Percentiles rank a stretch among this genome's conserved stretches.
These are phyloP conservation scores for Arctocebus calabarensis DNA, from an alignment of 2,797 vertebrate genomes.

Conservation along the genomic window DNA sequence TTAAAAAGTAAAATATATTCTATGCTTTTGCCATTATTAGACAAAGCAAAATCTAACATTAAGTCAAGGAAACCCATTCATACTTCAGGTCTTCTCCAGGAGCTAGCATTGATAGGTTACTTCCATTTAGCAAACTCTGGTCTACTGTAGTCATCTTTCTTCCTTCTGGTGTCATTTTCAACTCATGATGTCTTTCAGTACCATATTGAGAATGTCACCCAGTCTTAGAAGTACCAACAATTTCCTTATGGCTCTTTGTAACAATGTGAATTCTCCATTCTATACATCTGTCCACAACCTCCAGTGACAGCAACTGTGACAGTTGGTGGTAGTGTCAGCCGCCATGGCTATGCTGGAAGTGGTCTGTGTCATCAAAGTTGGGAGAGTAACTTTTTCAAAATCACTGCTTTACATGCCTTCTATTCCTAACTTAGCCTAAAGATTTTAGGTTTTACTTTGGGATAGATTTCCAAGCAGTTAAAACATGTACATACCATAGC, in stretches of 20 bases:
- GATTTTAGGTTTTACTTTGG: conserved; percentile 50
- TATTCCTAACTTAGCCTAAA: not conserved
- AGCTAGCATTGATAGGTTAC: conserved; percentile 98
- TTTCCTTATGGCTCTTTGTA: conserved; percentile 96
- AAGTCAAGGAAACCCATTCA: conserved; percentile 83
- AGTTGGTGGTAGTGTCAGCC: too few species aligned
- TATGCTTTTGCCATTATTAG: conserved; percentile 72
- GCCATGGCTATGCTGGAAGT: too few species aligned
- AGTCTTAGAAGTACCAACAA: conserved; percentile 94
- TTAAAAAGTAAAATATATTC: conserved; percentile 59
- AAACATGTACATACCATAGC: not conserved
- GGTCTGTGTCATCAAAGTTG: too few species aligned
- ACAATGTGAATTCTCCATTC: conserved; percentile 95
- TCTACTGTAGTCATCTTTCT: conserved; percentile 97
- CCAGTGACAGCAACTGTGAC: conserved; percentile 61
- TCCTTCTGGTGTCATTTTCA: conserved; percentile 95
- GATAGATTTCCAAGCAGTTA: conserved; percentile 39
- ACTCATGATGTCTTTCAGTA: too few species aligned
- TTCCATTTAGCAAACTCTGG: conserved; percentile 97
- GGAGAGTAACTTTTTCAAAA: not conserved
- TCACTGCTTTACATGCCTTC: not conserved
- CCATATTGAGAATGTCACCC: conserved; percentile 98
- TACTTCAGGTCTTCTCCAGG: conserved; percentile 99
- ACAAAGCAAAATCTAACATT: conserved; percentile 65
- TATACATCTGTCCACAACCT: conserved; percentile 96